These are phyloP conservation scores for Actias luna DNA, from an alignment of 2,888 invertebrate species.

Conservation along the genomic window DNA sequence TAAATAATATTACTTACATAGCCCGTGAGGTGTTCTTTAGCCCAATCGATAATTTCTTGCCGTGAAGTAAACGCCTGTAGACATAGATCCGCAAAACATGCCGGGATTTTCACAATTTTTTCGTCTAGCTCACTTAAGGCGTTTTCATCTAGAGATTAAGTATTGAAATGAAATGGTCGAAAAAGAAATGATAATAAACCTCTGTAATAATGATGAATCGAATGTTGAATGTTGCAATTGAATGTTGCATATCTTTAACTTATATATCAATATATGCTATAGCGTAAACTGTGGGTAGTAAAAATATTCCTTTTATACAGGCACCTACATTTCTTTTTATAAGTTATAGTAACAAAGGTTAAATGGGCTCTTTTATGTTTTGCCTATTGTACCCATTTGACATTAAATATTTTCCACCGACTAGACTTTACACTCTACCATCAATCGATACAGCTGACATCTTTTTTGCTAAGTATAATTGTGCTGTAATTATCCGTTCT, in stretches of 20 bases:
- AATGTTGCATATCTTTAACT: no score
- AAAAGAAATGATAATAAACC: no score
- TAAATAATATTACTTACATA: constrained; percentile 38
- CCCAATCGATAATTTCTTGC: constrained; percentile 73
- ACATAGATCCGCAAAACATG: constrained; percentile 66
- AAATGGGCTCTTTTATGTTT: neutral
- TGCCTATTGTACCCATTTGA: no score
- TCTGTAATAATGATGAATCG: no score
- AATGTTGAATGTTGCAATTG: no score
- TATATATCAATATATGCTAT: no score
- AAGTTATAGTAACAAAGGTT: neutral
- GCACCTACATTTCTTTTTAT: no score
- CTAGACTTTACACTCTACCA: no score
- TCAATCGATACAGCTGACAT: neutral
- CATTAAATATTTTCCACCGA: no score
- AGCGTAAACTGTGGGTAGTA: no score
- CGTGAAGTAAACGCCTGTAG: constrained; percentile 66
- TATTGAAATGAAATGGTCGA: neutral
- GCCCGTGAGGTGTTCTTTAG: constrained; percentile 57
- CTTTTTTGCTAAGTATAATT: neutral
- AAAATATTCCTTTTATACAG: no score
- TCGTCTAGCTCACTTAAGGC: constrained; percentile 52
- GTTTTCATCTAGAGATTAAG: constrained; percentile 50
- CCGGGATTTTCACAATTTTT: constrained; percentile 55
- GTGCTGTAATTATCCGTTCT: neutral